phyloP scores from a whole-genome alignment of 2,797 vertebrate species.

The Sebastes kiyomatsui region DNA sequence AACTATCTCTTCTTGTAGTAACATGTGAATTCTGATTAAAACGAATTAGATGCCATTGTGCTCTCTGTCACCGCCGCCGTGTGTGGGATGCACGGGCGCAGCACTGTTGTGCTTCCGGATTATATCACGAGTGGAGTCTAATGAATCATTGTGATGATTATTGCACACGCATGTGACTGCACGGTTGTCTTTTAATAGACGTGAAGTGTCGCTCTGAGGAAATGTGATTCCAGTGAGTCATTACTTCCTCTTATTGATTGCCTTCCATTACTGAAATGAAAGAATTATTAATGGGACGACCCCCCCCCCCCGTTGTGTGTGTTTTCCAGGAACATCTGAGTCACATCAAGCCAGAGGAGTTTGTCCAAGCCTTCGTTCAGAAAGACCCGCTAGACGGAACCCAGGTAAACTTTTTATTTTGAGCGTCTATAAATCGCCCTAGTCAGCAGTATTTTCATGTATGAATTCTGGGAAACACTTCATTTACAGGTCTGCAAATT shows the following conservation, averaged over 20 bases:
- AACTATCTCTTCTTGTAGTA: neutral
- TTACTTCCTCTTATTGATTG: constrained; percentile 71
- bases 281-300: constrained; percentile 57
- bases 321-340: constrained; percentile 91
- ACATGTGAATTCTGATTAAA: neutral
- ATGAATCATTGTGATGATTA: constrained; percentile 45
- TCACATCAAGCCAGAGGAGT: constrained; percentile 95
- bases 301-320: neutral
- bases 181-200: constrained; percentile 58
- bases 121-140: neutral
- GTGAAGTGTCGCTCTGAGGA: constrained; percentile 51
- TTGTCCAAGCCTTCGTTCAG: constrained; percentile 94
- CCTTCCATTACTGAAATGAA: constrained; percentile 74
- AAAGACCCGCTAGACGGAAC: constrained; percentile 93
- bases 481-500: too few species aligned
- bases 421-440: neutral
- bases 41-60: neutral
- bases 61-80: neutral
- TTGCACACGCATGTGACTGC: constrained; percentile 19
- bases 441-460: neutral
- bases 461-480: neutral
- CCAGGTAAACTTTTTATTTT: constrained; percentile 82
- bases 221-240: constrained; percentile 68
- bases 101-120: constrained; percentile 13
- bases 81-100: neutral